Percentiles rank a stretch among this genome's conserved stretches.
Evolutionary conservation across 2,888 invertebrate genomes (phyloP).

Genomic region (Ecdyonurus torrentis): DNA sequence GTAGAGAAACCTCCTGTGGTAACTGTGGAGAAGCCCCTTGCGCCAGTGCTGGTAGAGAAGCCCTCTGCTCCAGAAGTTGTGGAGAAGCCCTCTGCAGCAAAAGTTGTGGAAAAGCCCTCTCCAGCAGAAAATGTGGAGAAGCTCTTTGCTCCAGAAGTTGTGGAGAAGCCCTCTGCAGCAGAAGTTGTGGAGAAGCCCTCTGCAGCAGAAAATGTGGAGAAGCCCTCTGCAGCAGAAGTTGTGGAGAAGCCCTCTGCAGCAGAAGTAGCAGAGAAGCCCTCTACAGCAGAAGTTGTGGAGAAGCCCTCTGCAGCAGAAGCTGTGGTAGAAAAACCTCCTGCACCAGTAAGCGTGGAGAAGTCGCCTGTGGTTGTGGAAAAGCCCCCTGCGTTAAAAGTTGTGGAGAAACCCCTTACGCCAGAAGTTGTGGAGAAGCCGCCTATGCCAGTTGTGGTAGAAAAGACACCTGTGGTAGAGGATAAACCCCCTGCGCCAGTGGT

Average conservation of each 20-base stretch:
- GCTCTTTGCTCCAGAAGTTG: background rate
- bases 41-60: background rate
- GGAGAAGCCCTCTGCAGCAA: background rate
- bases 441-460: background rate
- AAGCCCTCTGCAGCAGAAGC: slow-evolving; percentile 1
- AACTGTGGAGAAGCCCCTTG: background rate
- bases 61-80: background rate
- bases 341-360: too few species aligned
- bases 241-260: slow-evolving; percentile 18
- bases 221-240: background rate
- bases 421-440: background rate
- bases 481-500: background rate
- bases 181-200: background rate
- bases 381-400: background rate
- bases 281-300: slow-evolving; percentile 3
- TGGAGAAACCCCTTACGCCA: background rate
- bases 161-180: background rate
- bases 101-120: background rate
- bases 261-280: slow-evolving; percentile 17
- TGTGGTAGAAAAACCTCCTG: too few species aligned
- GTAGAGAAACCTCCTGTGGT: background rate
- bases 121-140: background rate
- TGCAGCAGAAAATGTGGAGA: slow-evolving; percentile 23
- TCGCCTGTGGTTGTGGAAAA: background rate
- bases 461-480: background rate